Conservation (phyloP, 2,888 invertebrate genomes). For the Eudemis profundana region DNA sequence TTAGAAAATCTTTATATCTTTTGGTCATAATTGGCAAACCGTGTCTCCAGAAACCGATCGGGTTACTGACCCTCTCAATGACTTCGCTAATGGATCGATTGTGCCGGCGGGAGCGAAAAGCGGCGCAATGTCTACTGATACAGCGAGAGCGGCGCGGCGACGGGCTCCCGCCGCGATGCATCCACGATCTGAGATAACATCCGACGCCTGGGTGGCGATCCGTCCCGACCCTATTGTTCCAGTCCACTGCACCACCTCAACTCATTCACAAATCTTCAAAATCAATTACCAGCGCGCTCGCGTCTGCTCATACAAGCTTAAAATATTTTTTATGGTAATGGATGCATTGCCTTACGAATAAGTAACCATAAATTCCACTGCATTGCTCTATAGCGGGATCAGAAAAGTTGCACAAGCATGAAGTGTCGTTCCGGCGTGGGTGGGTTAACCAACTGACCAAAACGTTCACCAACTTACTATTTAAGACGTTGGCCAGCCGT, state of each 20-base stretch:
- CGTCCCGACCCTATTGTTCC: slow-evolving; percentile 73
- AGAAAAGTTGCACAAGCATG: slow-evolving; percentile 66
- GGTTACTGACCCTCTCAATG: slow-evolving; percentile 39
- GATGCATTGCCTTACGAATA: slow-evolving; percentile 64
- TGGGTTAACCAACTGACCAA: slow-evolving; percentile 51
- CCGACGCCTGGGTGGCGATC: slow-evolving; percentile 71
- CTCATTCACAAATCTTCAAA: slow-evolving; percentile 56
- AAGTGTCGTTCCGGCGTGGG: slow-evolving; percentile 70
- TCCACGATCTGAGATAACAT: slow-evolving; percentile 65
- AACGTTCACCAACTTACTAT: slow-evolving; percentile 42
- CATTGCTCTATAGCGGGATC: slow-evolving; percentile 58
- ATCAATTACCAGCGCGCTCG: slow-evolving; percentile 46
- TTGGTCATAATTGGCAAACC: slow-evolving; percentile 19
- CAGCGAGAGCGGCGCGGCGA: slow-evolving; percentile 54
- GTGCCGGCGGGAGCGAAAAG: slow-evolving; percentile 43
- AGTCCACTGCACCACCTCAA: slow-evolving; percentile 56
- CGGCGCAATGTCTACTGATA: slow-evolving; percentile 46
- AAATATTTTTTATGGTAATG: slow-evolving; percentile 76
- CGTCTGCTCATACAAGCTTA: slow-evolving; percentile 53
- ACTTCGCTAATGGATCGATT: slow-evolving; percentile 47
- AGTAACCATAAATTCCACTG: slow-evolving; percentile 58
- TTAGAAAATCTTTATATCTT: not conserved
- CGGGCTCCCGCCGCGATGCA: slow-evolving; percentile 61
- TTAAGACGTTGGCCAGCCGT: slow-evolving; percentile 15
- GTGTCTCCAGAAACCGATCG: slow-evolving; percentile 11